Percentiles rank a stretch among this genome's conserved stretches.
These are phyloP conservation scores for Hoplias malabaricus DNA, from an alignment of 2,113 vertebrate species.

Conservation along the genomic window DNA sequence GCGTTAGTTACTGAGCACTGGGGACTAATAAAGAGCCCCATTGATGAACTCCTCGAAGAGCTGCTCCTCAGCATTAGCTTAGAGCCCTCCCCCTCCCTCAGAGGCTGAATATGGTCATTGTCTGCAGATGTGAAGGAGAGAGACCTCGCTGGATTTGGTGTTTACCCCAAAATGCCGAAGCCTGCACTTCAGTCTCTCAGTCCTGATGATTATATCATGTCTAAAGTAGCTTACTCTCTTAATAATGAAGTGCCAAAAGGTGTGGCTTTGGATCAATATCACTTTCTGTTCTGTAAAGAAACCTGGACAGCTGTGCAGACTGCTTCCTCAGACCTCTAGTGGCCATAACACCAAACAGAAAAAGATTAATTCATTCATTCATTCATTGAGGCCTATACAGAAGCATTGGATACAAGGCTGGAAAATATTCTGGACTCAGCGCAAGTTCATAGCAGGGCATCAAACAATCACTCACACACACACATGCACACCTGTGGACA, in stretches of 20 bases:
- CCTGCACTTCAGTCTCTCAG: neutral
- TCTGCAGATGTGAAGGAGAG: slow-evolving; percentile 48
- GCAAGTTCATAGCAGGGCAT: no score
- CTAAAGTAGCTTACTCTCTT: neutral
- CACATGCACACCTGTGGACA: no score
- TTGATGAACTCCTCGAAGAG: slow-evolving; percentile 53
- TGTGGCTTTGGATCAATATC: no score
- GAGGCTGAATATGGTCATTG: slow-evolving; percentile 58
- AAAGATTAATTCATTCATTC: no score
- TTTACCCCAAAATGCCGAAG: slow-evolving; percentile 37
- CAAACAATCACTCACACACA: no score
- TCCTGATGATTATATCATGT: slow-evolving; percentile 32
- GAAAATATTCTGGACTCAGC: no score
- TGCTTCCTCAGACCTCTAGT: no score
- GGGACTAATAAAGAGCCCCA: slow-evolving; percentile 56
- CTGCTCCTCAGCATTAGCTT: slow-evolving; percentile 48
- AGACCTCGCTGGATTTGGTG: slow-evolving; percentile 36
- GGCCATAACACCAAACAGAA: no score
- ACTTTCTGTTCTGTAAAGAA: no score
- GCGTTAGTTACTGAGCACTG: slow-evolving; percentile 49
- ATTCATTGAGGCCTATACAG: no score
- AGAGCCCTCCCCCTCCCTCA: slow-evolving; percentile 22
- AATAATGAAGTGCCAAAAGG: neutral
- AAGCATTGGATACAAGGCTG: no score
- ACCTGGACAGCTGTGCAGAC: no score